A percentile compares a stretch with the other conserved stretches of the same genome.
Conservation (phyloP, 2,113 vertebrate genomes). For the Nycticryphes semicollaris region DNA sequence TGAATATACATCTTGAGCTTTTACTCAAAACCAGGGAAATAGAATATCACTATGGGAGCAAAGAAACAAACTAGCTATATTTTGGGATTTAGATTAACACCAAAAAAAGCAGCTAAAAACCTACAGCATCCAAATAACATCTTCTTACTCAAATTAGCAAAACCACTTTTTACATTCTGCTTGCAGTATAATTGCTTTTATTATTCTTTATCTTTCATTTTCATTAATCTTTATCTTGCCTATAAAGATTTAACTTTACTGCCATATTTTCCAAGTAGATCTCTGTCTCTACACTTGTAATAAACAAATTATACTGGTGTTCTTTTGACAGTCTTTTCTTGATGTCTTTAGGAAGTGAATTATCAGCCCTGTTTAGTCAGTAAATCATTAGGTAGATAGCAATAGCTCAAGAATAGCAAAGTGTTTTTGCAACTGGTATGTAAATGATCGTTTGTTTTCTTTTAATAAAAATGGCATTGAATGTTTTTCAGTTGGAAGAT, state of each 20-base stretch:
- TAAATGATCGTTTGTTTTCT: background rate
- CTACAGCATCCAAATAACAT: background rate
- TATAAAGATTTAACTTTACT: slow-evolving; percentile 21
- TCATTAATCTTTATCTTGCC: slow-evolving; percentile 28
- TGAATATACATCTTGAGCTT: background rate
- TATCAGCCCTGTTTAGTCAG: background rate
- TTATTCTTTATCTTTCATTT: slow-evolving; percentile 21
- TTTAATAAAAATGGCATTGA: background rate
- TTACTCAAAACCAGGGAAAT: background rate
- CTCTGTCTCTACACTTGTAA: background rate
- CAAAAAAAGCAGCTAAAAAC: background rate
- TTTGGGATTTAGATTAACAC: background rate
- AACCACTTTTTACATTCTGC: background rate
- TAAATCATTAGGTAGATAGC: background rate
- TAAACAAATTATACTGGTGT: background rate
- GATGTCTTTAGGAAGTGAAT: background rate
- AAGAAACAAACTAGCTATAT: background rate
- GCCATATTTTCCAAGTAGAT: background rate
- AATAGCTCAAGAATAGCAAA: background rate
- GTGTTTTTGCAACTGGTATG: background rate
- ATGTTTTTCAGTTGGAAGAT: background rate
- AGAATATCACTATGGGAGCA: background rate
- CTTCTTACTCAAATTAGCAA: background rate
- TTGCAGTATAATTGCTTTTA: background rate
- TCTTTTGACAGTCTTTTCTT: background rate